A percentile compares a stretch with the other conserved stretches of the same genome.
Conservation (phyloP, 2,888 invertebrate species). For the Diplolepis rosae region DNA sequence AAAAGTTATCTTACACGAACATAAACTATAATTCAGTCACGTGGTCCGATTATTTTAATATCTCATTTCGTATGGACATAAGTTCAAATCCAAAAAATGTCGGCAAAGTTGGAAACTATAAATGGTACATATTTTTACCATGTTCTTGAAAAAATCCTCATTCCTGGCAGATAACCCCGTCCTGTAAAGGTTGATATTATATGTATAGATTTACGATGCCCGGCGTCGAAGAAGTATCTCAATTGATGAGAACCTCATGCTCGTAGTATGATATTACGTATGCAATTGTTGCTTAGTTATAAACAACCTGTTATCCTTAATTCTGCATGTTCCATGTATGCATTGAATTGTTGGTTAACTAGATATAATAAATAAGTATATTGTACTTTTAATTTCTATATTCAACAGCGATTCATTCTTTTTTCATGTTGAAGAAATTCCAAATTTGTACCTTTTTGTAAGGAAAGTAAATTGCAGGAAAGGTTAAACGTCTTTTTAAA, state of each 20-base stretch:
- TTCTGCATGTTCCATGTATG: neutral
- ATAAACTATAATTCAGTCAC: too few relatives aligned
- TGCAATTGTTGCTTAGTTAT: slow-evolving; percentile 17
- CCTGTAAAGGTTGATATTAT: too few relatives aligned
- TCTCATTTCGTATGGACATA: too few relatives aligned
- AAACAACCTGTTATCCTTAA: neutral
- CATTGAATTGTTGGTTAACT: neutral
- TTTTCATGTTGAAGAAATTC: neutral
- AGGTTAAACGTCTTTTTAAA: neutral
- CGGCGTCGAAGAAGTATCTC: slow-evolving; percentile 60
- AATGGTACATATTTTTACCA: too few relatives aligned
- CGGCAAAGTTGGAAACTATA: too few relatives aligned
- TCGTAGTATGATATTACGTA: slow-evolving; percentile 20
- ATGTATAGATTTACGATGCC: slow-evolving; percentile 47
- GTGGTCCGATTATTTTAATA: too few relatives aligned
- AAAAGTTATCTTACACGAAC: too few relatives aligned
- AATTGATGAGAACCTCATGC: slow-evolving; percentile 54
- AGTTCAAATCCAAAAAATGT: too few relatives aligned
- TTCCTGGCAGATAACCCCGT: too few relatives aligned
- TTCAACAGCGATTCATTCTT: neutral
- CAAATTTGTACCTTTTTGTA: neutral
- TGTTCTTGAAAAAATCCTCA: too few relatives aligned
- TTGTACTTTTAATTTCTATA: neutral
- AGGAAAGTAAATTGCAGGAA: neutral
- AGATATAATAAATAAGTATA: neutral